Evolutionary conservation across 2,797 vertebrate species (phyloP), one percentile per base, ranked within the genome.

Genomic region (Lepilemur ruficaudatus): DNA sequence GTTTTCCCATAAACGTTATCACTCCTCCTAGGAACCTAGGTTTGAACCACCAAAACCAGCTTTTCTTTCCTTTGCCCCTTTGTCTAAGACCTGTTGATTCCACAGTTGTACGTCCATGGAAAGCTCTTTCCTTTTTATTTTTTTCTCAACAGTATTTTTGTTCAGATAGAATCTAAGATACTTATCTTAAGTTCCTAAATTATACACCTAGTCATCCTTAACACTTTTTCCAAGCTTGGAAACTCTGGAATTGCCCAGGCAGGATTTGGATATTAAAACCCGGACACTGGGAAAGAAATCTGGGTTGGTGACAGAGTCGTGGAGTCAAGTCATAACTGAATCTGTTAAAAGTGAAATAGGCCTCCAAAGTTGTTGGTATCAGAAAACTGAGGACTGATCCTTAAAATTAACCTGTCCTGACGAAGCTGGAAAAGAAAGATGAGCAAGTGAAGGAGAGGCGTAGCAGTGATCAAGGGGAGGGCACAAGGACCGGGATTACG

Each of bases 171-270:
- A 17, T 63, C 75, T 17, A 25, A 80, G 61, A 78, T 28, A 81
- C 55, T 86, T 93, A 38, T 35, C 69, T 50, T 41, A 57, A 67
- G n/a, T 80, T 92, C 65, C 59, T 78, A 72, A 92, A 87, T 93
- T 81, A 73, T n/a, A 89, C 7, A 50, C 48, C 17, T 55, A 38
- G 22, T 70, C 55, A 70, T 20, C 8, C 80, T 93, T 83, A 84
- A 84, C 41, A n/a, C 48, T 76, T 78, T 76, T 78, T 79, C 48
- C 5, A 82, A 70, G 50, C 38, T 38, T 38, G 38, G 38, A 38
- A 38, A 38, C 38, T 38, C 38, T 38, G 38, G 38, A 38, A 38
- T 38, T 38, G 38, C 38, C 38, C 38, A 38, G 38, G 48, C 2
- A 70, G 52, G 23, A 52, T 63, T 94, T 88, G 48, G 14, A 63